phyloP scores from a whole-genome alignment of 2,113 vertebrate genomes.

The Ancistrus triradiatus region DNA sequence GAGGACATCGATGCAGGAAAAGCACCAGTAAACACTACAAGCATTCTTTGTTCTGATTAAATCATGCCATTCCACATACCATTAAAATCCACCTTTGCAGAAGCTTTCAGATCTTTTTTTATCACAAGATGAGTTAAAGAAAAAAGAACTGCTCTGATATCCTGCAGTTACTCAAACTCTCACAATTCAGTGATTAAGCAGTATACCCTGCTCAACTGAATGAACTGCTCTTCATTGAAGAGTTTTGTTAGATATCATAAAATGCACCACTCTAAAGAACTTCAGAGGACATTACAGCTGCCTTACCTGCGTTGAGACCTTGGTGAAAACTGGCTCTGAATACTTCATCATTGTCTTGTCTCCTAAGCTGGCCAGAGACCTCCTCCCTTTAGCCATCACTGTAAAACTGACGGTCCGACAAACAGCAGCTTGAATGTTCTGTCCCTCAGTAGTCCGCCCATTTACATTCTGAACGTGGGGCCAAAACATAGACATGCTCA shows the following conservation, averaged over 20 bases:
- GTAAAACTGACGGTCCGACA: slow-evolving; percentile 50
- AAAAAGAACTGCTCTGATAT: slow-evolving; percentile 2
- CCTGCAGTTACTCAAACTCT: too few species aligned
- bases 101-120: neutral
- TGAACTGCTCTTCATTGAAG: too few species aligned
- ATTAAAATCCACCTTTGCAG: slow-evolving; percentile 12
- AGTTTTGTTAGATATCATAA: too few species aligned
- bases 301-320: slow-evolving; percentile 66
- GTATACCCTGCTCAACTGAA: too few species aligned
- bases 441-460: slow-evolving; percentile 25
- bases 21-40: slow-evolving; percentile 18
- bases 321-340: slow-evolving; percentile 58
- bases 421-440: neutral
- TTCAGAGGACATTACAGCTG: neutral
- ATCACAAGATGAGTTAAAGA: neutral
- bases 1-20: slow-evolving; percentile 12
- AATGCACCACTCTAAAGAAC: neutral
- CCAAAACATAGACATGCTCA: too few species aligned
- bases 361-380: slow-evolving; percentile 46
- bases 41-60: slow-evolving; percentile 32
- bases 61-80: too few species aligned
- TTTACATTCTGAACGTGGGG: slow-evolving; percentile 36
- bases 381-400: slow-evolving; percentile 67
- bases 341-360: slow-evolving; percentile 59
- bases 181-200: too few species aligned